Evolutionary conservation across 2,113 vertebrate genomes (phyloP).

Genomic region (Elephas maximus): DNA sequence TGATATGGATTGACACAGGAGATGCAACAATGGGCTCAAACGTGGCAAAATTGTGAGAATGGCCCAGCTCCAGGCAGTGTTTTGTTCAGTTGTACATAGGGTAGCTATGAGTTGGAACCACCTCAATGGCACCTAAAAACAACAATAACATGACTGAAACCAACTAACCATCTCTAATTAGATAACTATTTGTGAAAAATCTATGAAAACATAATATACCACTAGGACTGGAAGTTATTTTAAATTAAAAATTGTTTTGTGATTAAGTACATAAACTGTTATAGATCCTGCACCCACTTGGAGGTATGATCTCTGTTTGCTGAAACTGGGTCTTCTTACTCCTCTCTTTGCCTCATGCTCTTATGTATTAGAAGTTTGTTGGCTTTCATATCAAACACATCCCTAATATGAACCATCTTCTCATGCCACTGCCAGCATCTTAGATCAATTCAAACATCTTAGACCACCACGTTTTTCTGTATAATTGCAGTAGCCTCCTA

Average conservation of each 20-base stretch:
- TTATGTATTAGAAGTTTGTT: not conserved
- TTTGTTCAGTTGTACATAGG: no score
- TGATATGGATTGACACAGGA: no score
- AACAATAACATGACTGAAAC: not conserved
- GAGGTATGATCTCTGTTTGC: not conserved
- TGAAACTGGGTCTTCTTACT: not conserved
- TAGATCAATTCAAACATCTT: not conserved
- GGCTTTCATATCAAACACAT: not conserved
- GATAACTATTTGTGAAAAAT: slow-evolving; percentile 9
- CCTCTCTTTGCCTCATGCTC: not conserved
- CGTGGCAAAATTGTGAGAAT: no score
- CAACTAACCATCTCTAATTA: slow-evolving; percentile 14
- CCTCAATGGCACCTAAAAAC: no score
- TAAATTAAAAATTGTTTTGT: slow-evolving; percentile 12
- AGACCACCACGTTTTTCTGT: not conserved
- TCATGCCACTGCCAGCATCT: not conserved
- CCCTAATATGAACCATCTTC: not conserved
- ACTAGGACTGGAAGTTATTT: slow-evolving; percentile 6
- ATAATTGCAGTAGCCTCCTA: not conserved
- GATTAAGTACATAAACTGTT: not conserved
- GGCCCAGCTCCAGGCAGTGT: no score
- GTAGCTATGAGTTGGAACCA: no score
- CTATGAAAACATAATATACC: not conserved
- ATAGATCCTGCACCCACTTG: not conserved
- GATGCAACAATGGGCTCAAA: no score